A percentile compares a stretch with the other conserved stretches of the same genome.
These are phyloP conservation scores for Oreochromis aureus DNA, from an alignment of 2,113 vertebrate genomes.

Conservation along the genomic window DNA sequence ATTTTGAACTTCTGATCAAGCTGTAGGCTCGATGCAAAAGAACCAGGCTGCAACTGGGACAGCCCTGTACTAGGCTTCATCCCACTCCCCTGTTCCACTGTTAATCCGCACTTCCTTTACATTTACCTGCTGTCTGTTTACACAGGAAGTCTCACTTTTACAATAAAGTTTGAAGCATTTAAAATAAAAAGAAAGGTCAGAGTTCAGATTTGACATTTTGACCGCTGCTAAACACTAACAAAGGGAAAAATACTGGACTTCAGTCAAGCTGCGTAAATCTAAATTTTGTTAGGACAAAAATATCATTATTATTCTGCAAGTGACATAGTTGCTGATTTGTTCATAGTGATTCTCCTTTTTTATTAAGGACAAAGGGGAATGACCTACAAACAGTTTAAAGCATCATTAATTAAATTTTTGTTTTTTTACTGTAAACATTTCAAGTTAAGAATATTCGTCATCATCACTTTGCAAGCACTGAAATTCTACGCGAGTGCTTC, in stretches of 20 bases:
- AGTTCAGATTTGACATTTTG: not conserved
- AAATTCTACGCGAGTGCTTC: rapidly evolving
- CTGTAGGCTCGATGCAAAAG: not conserved
- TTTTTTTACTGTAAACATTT: not conserved
- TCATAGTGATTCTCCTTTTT: not conserved
- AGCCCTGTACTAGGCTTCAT: not conserved
- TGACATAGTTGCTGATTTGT: not conserved
- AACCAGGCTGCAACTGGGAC: not conserved
- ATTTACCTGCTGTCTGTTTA: not conserved
- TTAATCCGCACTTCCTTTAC: not conserved
- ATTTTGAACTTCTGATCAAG: not conserved
- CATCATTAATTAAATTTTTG: not conserved
- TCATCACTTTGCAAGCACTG: not conserved
- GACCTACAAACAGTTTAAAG: not conserved
- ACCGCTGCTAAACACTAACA: not conserved
- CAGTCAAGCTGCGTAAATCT: not conserved
- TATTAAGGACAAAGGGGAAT: not conserved
- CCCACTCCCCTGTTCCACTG: not conserved
- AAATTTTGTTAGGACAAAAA: not conserved
- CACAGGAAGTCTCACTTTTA: not conserved
- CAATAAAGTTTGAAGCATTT: not conserved
- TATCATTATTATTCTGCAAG: not conserved
- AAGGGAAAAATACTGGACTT: not conserved
- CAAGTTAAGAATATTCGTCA: not conserved
- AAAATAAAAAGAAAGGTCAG: not conserved